Evolutionary conservation across 2,797 vertebrate genomes (phyloP).

Genomic region (Diceros bicornis): DNA sequence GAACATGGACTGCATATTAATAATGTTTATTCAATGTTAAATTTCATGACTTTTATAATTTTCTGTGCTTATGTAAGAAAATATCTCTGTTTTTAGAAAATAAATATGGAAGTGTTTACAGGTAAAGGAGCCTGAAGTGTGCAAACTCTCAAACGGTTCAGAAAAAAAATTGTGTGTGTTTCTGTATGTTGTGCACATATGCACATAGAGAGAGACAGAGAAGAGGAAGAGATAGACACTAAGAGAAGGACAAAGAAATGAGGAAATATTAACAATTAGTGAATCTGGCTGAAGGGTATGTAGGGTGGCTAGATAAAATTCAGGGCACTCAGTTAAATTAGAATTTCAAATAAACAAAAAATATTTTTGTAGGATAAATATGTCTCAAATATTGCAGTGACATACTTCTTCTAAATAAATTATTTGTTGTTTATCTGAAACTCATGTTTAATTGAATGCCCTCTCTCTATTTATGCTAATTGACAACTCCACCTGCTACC

Average conservation of each 20-base stretch:
- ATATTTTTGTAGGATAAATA: neutral
- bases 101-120: neutral
- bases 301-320: neutral
- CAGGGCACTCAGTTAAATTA: neutral
- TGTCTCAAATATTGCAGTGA: neutral
- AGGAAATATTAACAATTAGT: neutral
- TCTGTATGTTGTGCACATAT: neutral
- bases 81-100: neutral
- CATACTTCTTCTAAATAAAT: neutral
- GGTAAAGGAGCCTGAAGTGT: neutral
- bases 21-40: neutral
- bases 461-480: neutral
- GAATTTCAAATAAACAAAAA: neutral
- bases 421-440: neutral
- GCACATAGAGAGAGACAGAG: neutral
- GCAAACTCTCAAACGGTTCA: neutral
- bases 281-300: neutral
- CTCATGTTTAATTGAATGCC: neutral
- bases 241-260: conserved; percentile 21
- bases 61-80: neutral
- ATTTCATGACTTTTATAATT: neutral
- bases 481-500: neutral
- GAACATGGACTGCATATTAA: neutral
- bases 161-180: neutral
- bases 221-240: neutral